Evolutionary conservation across 2,888 invertebrate species (phyloP).

Genomic region (Cancer borealis): DNA sequence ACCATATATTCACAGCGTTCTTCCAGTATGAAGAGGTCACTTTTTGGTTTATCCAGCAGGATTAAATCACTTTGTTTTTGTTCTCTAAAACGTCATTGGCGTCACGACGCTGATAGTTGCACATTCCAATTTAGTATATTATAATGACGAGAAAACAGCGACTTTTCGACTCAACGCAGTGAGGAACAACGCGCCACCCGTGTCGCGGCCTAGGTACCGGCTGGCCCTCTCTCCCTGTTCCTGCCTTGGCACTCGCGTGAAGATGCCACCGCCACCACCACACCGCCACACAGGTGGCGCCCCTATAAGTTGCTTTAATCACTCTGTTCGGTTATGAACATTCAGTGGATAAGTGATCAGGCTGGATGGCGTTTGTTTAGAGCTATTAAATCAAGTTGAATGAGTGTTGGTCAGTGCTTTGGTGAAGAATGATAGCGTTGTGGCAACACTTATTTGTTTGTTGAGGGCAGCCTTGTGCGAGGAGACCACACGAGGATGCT

Average conservation of each 20-base stretch:
- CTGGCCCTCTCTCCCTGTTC: constrained; percentile 17
- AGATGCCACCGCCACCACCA: constrained; percentile 21
- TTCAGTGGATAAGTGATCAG: background rate
- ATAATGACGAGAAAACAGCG: background rate
- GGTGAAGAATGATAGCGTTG: background rate
- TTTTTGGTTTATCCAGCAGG: background rate
- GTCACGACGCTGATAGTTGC: background rate
- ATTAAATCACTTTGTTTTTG: background rate
- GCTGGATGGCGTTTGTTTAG: background rate
- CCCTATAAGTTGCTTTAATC: background rate
- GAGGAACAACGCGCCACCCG: background rate
- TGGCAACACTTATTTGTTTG: constrained; percentile 64
- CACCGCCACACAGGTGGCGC: background rate
- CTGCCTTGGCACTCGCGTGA: background rate
- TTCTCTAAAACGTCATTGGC: background rate
- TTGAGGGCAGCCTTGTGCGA: constrained; percentile 23
- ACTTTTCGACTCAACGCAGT: background rate
- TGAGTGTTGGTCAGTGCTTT: background rate
- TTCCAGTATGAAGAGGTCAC: background rate
- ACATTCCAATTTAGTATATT: background rate
- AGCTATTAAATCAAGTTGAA: background rate
- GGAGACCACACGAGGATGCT: constrained; percentile 33
- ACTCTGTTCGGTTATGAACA: background rate
- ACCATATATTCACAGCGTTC: background rate
- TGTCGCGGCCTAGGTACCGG: background rate